Conservation (phyloP, 2,113 vertebrate genomes). For the Miniopterus natalensis region DNA sequence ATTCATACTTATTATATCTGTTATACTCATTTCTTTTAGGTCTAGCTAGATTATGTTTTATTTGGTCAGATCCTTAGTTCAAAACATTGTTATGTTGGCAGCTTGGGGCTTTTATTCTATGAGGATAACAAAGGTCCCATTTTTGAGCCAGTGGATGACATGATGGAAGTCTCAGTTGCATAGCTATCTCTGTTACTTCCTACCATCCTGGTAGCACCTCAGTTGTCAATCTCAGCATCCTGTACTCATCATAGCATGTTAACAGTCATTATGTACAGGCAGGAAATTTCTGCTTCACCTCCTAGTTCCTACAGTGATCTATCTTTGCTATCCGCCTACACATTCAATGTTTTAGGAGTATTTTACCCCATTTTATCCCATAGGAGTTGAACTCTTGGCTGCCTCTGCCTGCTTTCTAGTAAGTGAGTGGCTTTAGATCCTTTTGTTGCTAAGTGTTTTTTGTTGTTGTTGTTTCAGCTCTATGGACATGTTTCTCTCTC, state of each 20-base stretch:
- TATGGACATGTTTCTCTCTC: not conserved
- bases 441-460: not conserved
- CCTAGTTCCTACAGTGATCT: not conserved
- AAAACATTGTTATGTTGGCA: conserved; percentile 28
- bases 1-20: not conserved
- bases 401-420: not conserved
- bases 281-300: not conserved
- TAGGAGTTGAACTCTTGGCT: not conserved
- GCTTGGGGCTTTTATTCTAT: conserved; percentile 30
- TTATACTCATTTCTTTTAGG: not conserved
- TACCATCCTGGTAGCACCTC: not conserved
- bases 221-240: not conserved
- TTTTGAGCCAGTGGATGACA: not conserved
- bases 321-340: not conserved
- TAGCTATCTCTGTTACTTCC: not conserved
- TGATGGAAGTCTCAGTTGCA: not conserved
- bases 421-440: not conserved
- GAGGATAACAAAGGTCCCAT: not conserved
- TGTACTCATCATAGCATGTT: not conserved
- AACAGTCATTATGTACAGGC: not conserved
- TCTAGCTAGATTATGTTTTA: conserved; percentile 14
- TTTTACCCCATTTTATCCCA: not conserved
- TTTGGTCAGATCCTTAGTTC: conserved; percentile 1
- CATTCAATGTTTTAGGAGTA: no score
- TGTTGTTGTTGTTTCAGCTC: not conserved